Percentiles rank a stretch among this genome's conserved stretches.
Conservation (phyloP, 2,888 invertebrate species). For the Therioaphis trifolii region DNA sequence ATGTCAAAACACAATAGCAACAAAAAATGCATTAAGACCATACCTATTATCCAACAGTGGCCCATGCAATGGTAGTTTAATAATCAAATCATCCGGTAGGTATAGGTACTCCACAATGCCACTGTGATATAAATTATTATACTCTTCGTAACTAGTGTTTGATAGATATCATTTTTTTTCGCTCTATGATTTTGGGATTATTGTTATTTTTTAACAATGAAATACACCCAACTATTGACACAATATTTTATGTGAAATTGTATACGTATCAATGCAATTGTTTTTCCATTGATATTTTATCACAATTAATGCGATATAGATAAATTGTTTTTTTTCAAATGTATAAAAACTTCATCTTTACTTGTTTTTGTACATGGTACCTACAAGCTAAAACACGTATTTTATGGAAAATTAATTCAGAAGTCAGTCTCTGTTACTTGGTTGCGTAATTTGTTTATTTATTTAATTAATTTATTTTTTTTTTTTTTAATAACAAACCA, state of each 20-base stretch:
- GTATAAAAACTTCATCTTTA: background rate
- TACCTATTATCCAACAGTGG: background rate
- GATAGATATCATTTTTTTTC: slow-evolving; percentile 44
- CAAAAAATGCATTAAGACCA: background rate
- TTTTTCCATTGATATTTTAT: background rate
- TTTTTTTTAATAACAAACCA: no score
- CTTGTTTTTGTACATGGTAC: background rate
- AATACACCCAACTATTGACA: slow-evolving; percentile 19
- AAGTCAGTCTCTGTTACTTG: no score
- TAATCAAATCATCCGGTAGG: slow-evolving; percentile 37
- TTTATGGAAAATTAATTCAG: no score
- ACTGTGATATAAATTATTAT: slow-evolving; percentile 42
- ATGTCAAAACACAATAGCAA: slow-evolving; percentile 52
- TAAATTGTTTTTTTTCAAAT: background rate
- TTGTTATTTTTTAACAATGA: slow-evolving; percentile 51
- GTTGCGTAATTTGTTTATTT: no score
- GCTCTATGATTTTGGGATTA: slow-evolving; percentile 33
- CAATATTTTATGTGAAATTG: slow-evolving; percentile 3
- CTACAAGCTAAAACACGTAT: no score
- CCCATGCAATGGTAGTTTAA: slow-evolving; percentile 33
- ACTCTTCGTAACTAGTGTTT: slow-evolving; percentile 32
- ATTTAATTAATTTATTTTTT: no score
- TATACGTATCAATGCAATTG: background rate
- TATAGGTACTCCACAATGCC: background rate
- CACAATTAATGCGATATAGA: background rate